Conservation (phyloP, 2,113 vertebrate species). For the Rhea americana region DNA sequence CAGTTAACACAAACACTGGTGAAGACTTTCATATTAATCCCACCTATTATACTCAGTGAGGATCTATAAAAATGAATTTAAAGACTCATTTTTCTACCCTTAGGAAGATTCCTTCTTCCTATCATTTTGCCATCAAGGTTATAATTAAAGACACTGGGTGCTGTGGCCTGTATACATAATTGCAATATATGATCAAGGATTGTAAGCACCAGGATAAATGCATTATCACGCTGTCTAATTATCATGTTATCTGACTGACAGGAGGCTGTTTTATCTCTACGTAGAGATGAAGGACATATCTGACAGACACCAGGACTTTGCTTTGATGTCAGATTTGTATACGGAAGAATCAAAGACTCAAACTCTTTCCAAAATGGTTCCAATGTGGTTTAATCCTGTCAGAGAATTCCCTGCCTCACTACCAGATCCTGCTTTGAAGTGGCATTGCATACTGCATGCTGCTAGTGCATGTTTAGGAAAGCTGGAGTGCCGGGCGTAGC, state of each 20-base stretch:
- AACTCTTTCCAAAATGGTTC: conserved; percentile 68
- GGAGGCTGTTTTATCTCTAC: conserved; percentile 73
- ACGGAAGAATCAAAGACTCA: conserved; percentile 71
- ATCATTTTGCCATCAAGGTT: conserved; percentile 73
- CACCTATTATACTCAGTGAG: conserved; percentile 12
- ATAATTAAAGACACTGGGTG: conserved; percentile 74
- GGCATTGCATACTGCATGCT: not conserved
- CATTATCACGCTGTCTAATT: conserved; percentile 77
- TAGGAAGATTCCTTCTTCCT: conserved; percentile 51
- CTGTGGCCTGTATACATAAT: conserved; percentile 68
- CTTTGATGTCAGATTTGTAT: conserved; percentile 78
- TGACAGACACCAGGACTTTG: conserved; percentile 66
- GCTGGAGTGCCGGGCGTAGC: not conserved
- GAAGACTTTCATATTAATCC: conserved; percentile 1
- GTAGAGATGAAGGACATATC: conserved; percentile 71
- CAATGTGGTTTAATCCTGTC: conserved; percentile 52
- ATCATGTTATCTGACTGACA: conserved; percentile 74
- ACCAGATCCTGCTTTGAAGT: conserved; percentile 74
- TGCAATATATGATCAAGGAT: conserved; percentile 75
- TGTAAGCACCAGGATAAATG: conserved; percentile 73
- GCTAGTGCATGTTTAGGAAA: conserved; percentile 4
- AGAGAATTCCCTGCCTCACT: conserved; percentile 36
- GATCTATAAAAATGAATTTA: conserved; percentile 43
- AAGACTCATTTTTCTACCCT: conserved; percentile 43
- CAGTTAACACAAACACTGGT: not conserved